Evolutionary conservation across 2,797 vertebrate genomes (phyloP).

Genomic region (Myripristis jacobus): DNA sequence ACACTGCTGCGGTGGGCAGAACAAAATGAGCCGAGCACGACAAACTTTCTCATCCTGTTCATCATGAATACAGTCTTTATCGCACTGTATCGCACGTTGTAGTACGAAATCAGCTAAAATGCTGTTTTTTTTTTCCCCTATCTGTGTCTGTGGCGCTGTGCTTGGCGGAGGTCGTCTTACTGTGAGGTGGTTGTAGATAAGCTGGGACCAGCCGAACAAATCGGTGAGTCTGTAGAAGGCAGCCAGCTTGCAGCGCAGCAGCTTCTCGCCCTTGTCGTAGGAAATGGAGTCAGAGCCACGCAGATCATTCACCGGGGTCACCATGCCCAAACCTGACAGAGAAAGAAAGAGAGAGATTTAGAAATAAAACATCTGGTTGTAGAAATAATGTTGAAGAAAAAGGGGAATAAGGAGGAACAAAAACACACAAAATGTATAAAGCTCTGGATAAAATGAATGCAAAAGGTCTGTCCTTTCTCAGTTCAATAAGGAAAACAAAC

Average conservation of each 20-base stretch:
- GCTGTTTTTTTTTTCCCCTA: too few species aligned
- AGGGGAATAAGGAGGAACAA: background rate
- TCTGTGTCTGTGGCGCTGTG: too few species aligned
- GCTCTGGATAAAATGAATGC: too few species aligned
- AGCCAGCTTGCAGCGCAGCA: slow-evolving; percentile 94
- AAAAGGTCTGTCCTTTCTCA: too few species aligned
- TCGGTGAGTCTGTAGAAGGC: slow-evolving; percentile 96
- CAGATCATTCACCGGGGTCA: slow-evolving; percentile 97
- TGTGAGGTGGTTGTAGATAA: slow-evolving; percentile 99
- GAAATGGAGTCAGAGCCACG: slow-evolving; percentile 97
- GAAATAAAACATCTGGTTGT: background rate
- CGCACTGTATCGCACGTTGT: background rate
- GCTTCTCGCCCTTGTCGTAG: slow-evolving; percentile 97
- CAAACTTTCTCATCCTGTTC: background rate
- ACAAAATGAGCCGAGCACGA: background rate
- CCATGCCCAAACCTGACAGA: slow-evolving; percentile 94
- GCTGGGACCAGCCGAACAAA: slow-evolving; percentile 97
- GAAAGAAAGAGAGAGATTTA: background rate
- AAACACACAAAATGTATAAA: too few species aligned
- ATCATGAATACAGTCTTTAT: background rate
- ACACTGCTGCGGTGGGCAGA: background rate
- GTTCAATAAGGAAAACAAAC: too few species aligned
- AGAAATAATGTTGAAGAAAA: background rate
- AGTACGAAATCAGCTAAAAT: background rate
- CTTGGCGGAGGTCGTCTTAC: slow-evolving; percentile 79